A percentile compares a stretch with the other conserved stretches of the same genome.
Conservation (phyloP, 2,113 vertebrate genomes). For the Hippocampus guttulatus region DNA sequence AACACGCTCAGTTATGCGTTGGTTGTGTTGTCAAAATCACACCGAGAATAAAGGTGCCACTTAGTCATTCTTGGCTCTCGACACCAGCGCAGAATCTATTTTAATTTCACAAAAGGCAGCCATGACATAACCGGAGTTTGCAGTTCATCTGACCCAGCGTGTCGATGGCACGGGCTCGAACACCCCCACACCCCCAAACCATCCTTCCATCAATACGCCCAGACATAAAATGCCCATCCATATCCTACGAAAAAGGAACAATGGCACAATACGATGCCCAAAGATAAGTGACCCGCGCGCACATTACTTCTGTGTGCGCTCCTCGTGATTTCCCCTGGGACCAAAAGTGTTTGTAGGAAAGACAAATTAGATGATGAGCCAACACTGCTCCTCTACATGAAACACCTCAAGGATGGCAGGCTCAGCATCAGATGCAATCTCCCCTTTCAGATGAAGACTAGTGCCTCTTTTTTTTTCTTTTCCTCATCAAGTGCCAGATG, state of each 20-base stretch:
- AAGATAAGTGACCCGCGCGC: conserved; percentile 33
- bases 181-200: not conserved
- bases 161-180: not conserved
- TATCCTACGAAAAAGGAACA: conserved; percentile 11
- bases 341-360: conserved; percentile 25
- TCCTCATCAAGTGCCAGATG: conserved; percentile 13
- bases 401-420: conserved; percentile 49
- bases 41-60: not conserved
- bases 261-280: conserved; percentile 16
- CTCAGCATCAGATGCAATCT: conserved; percentile 31
- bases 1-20: not conserved
- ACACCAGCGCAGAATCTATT: conserved; percentile 33
- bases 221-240: conserved; percentile 28
- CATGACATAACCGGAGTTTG: conserved; percentile 40
- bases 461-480: conserved; percentile 6
- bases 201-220: not conserved
- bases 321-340: conserved; percentile 57
- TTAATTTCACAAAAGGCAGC: conserved; percentile 39
- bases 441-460: conserved; percentile 31
- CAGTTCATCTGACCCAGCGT: conserved; percentile 18
- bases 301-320: conserved; percentile 27
- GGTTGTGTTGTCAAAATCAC: not conserved
- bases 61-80: conserved; percentile 28
- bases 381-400: conserved; percentile 42
- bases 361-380: conserved; percentile 64